Evolutionary conservation across 2,888 invertebrate genomes (phyloP), one percentile per base, ranked within the genome.

Genomic region (Cephus rjabovi): DNA sequence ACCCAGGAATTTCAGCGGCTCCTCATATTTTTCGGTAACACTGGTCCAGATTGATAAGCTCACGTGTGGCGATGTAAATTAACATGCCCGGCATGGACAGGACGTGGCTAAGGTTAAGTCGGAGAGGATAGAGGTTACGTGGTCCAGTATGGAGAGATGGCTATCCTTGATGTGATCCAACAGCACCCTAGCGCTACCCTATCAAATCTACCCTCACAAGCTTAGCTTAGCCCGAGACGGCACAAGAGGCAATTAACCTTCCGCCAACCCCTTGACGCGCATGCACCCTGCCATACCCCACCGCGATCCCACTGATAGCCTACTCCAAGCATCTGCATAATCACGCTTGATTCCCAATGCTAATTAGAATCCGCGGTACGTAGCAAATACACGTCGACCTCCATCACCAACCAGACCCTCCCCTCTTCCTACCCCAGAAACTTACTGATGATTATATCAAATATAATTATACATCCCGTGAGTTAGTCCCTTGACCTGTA

Each of bases 221-320:
- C 86, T 86, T 84, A 84, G 86, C 84, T 87, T 84, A 86, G 85
- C 82, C 83, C 79, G 77, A 81, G 89, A 89, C 84, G 85, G 88
- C 89, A 86, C 88, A 86, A 89, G 89, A 89, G 90, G 88, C 90
- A 91, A 91, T 91, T 90, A 91, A 90, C 90, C 90, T 87, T 87
- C 85, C 82, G 85, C 84, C 87, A 86, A 84, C 87, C 87, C 88
- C 86, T 87, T 86, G 83, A 81, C 80, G 80, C 84, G 81, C 86
- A 78, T 79, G 74, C 79, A 79, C 75, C 76, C 80, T 73, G 76
- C 73, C 77, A 74, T 75, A 74, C 74, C 75, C 23, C 34, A n/a
- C 6, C 77, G 79, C 77, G 79, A 79, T 81, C 86, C 86, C 84
- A 81, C 85, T 87, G 87, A 87, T 89, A 88, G 85, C 86, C 88